Conservation (phyloP, 2,113 vertebrate species). For the Colaptes auratus region DNA sequence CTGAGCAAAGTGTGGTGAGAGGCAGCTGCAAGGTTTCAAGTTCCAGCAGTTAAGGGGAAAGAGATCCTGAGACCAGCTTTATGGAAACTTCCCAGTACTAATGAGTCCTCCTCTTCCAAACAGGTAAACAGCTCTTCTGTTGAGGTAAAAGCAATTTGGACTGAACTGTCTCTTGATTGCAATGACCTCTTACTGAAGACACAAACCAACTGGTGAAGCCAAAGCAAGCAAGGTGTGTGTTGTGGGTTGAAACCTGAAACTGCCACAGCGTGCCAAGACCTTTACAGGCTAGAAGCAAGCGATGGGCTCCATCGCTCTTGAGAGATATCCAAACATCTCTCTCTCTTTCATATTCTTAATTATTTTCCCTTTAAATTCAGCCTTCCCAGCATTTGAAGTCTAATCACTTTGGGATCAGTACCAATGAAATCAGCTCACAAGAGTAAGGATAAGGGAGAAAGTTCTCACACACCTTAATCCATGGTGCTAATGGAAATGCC, state of each 20-base stretch:
- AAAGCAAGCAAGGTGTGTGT: not conserved
- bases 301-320: not conserved
- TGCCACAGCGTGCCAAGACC: not conserved
- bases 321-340: not conserved
- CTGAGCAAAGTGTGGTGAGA: constrained; percentile 17
- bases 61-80: not conserved
- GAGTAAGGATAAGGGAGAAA: not conserved
- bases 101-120: not conserved
- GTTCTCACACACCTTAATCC: not conserved
- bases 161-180: not conserved
- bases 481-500: not conserved
- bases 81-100: not conserved
- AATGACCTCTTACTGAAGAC: not conserved
- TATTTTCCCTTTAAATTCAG: not conserved
- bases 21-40: constrained; percentile 33
- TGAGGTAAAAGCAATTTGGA: not conserved
- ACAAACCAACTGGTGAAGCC: not conserved
- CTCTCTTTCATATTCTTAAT: not conserved
- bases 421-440: not conserved
- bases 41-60: constrained; percentile 34
- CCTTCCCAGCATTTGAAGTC: not conserved
- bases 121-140: not conserved
- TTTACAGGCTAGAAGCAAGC: not conserved
- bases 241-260: no score
- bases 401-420: not conserved